These are phyloP conservation scores for Megalopta genalis DNA, from an alignment of 1,140 invertebrate genomes.

Conservation along the genomic window DNA sequence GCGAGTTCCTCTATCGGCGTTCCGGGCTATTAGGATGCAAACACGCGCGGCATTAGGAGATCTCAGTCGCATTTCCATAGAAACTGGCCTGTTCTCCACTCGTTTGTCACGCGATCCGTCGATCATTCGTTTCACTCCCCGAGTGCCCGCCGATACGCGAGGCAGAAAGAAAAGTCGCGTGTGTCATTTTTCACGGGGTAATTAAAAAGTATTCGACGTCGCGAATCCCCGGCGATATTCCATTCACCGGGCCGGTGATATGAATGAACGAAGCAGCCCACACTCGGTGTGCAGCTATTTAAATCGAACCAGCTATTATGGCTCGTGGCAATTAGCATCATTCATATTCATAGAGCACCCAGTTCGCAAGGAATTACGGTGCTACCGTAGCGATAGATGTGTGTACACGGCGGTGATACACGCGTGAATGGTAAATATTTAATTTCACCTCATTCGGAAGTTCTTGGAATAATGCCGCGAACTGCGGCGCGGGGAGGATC, in stretches of 20 bases:
- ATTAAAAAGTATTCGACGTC: too few species aligned
- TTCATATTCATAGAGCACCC: constrained; percentile 43
- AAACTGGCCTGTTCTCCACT: constrained; percentile 13
- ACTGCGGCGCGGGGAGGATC: too few species aligned
- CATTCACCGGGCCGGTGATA: not conserved
- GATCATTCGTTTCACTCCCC: not conserved
- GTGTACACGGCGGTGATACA: not conserved
- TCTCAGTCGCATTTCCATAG: constrained; percentile 27
- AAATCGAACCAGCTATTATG: constrained; percentile 7
- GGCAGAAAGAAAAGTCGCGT: too few species aligned
- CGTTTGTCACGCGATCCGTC: not conserved
- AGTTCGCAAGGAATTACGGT: constrained; percentile 21
- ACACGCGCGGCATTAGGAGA: constrained; percentile 31
- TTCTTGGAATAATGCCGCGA: not conserved
- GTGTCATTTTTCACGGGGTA: too few species aligned
- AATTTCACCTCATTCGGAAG: constrained; percentile 20
- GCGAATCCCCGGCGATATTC: not conserved
- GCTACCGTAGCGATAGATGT: constrained; percentile 34
- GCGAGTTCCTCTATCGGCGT: constrained; percentile 39
- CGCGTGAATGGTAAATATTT: constrained; percentile 32
- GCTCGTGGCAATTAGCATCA: constrained; percentile 33
- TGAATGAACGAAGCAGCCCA: constrained; percentile 23
- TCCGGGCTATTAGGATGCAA: constrained; percentile 45
- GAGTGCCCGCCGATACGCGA: too few species aligned
- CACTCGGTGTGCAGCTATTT: not conserved